A percentile compares a stretch with the other conserved stretches of the same genome.
Evolutionary conservation across 1,140 invertebrate genomes (phyloP).

Genomic region (Apis mellifera): DNA sequence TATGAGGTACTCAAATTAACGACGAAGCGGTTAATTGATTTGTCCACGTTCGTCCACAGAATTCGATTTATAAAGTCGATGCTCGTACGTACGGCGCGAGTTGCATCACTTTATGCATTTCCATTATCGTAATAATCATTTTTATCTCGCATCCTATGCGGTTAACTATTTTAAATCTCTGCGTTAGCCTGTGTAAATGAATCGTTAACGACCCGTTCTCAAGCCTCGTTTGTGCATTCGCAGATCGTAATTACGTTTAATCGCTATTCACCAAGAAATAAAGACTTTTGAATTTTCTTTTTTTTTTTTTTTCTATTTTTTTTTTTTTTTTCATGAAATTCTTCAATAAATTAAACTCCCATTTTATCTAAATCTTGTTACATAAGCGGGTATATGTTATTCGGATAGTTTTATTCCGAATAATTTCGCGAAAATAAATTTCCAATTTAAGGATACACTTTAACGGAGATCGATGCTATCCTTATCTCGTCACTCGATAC

Average conservation of each 20-base stretch:
- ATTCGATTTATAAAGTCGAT: neutral
- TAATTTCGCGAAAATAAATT: neutral
- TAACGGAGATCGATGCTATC: neutral
- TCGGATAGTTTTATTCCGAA: neutral
- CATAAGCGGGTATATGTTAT: neutral
- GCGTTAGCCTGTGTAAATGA: neutral
- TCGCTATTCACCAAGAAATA: neutral
- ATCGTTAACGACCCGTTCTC: constrained; percentile 17
- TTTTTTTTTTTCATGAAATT: neutral
- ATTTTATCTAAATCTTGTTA: neutral
- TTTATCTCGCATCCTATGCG: too few species aligned
- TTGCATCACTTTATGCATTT: neutral
- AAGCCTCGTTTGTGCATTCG: neutral
- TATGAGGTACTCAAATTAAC: neutral
- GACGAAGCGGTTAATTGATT: constrained; percentile 11
- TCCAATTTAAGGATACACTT: neutral
- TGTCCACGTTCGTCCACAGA: neutral
- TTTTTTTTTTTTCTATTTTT: too few species aligned
- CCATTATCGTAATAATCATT: constrained; percentile 21
- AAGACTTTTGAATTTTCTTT: neutral
- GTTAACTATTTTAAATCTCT: neutral
- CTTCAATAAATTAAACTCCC: too few species aligned
- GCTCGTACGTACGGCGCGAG: neutral
- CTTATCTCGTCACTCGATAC: neutral
- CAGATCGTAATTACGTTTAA: neutral